Evolutionary conservation across 2,113 vertebrate genomes (phyloP).

Genomic region (Megaptera novaeangliae): DNA sequence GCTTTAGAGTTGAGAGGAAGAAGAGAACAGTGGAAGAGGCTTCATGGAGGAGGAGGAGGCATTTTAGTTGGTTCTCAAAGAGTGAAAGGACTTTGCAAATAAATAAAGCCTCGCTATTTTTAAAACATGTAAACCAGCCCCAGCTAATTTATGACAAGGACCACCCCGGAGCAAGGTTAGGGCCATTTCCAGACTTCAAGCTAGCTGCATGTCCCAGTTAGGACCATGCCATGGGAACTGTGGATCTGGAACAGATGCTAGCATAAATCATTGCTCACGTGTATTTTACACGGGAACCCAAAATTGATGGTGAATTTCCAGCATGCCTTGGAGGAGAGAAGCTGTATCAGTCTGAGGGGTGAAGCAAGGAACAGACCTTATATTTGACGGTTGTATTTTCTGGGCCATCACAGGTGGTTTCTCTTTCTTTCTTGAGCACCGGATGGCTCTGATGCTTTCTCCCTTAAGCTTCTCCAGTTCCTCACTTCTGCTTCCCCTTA

Average conservation of each 20-base stretch:
- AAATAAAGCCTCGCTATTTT: neutral
- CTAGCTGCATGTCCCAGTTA: neutral
- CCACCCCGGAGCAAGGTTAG: neutral
- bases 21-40: neutral
- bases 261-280: neutral
- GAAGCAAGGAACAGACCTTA: neutral
- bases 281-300: neutral
- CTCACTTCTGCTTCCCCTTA: neutral
- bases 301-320: neutral
- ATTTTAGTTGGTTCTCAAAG: neutral
- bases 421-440: neutral
- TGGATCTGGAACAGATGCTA: neutral
- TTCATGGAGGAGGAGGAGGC: neutral
- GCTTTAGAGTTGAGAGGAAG: neutral
- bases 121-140: neutral
- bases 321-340: neutral
- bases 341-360: neutral
- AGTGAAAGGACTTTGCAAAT: neutral
- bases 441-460: neutral
- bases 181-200: neutral
- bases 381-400: neutral
- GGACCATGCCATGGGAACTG: no score
- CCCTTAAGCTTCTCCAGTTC: neutral
- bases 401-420: neutral
- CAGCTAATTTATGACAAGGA: neutral